phyloP scores from a whole-genome alignment of 2,888 invertebrate genomes.

The Chrysina gloriosa region DNA sequence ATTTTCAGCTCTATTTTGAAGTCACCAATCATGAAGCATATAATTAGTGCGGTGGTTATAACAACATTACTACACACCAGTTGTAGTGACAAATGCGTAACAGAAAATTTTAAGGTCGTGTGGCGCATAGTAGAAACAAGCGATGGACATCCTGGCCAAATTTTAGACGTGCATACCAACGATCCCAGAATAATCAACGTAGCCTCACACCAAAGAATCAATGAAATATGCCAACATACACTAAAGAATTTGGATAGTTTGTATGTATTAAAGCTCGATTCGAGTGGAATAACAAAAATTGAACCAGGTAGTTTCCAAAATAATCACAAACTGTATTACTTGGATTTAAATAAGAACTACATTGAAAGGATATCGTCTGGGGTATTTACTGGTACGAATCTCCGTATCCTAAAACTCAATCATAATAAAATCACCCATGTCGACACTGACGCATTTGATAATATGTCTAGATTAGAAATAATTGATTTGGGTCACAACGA shows the following conservation, averaged over 20 bases:
- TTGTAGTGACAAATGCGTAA: background rate
- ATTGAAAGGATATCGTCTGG: conserved; percentile 51
- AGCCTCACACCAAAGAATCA: background rate
- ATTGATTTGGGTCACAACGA: conserved; percentile 53
- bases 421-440: conserved; percentile 54
- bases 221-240: conserved; percentile 22
- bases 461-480: conserved; percentile 54
- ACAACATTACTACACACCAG: background rate
- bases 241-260: conserved; percentile 16
- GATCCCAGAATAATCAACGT: conserved; percentile 24
- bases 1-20: too few species aligned
- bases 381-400: conserved; percentile 51
- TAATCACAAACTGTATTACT: conserved; percentile 50
- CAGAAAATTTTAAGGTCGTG: background rate
- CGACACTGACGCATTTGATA: conserved; percentile 53
- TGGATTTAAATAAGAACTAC: conserved; percentile 52
- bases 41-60: background rate
- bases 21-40: background rate
- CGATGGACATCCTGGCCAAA: conserved; percentile 2
- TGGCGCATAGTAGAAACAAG: conserved; percentile 6
- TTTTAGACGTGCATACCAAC: conserved; percentile 1
- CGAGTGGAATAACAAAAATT: conserved; percentile 51
- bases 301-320: conserved; percentile 54
- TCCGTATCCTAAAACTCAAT: conserved; percentile 52
- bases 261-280: conserved; percentile 51